Evolutionary conservation across 2,113 vertebrate species (phyloP).

Genomic region (Gymnorhina tibicen): DNA sequence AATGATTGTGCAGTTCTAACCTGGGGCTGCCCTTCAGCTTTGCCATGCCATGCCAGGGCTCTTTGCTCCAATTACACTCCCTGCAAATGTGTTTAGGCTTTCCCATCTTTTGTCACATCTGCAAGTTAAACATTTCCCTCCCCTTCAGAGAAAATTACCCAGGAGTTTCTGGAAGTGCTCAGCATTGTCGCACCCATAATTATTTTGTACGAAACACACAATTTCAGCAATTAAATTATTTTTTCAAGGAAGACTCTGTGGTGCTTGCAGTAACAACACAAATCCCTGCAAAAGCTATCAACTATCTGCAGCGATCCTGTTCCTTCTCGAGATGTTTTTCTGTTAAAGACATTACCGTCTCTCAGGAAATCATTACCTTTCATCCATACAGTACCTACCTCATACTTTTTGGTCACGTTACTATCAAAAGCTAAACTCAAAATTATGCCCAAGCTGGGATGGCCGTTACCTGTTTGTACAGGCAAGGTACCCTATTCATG

Average conservation of each 20-base stretch:
- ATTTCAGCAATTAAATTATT: neutral
- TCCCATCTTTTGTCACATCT: neutral
- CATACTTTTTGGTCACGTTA: neutral
- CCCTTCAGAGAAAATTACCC: neutral
- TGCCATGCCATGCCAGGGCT: neutral
- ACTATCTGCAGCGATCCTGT: neutral
- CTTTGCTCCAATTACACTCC: neutral
- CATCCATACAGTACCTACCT: neutral
- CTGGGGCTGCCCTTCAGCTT: neutral
- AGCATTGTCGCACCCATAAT: neutral
- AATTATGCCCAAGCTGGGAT: neutral
- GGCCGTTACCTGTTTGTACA: neutral
- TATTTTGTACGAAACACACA: neutral
- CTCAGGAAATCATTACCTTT: conserved; percentile 29
- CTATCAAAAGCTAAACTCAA: conserved; percentile 4
- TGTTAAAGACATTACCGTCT: conserved; percentile 52
- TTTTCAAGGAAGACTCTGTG: neutral
- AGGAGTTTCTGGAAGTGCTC: neutral
- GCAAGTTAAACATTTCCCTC: neutral
- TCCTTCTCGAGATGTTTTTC: neutral
- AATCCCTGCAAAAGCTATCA: conserved; percentile 54
- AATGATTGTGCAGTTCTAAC: neutral
- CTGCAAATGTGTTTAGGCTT: neutral
- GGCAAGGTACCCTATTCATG: neutral
- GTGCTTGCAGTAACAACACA: neutral